Evolutionary conservation across 37 sponge, comb jelly and placozoan species (phyloP), one percentile per base, ranked within the genome.

Genomic region (Chondrosia reniformis): DNA sequence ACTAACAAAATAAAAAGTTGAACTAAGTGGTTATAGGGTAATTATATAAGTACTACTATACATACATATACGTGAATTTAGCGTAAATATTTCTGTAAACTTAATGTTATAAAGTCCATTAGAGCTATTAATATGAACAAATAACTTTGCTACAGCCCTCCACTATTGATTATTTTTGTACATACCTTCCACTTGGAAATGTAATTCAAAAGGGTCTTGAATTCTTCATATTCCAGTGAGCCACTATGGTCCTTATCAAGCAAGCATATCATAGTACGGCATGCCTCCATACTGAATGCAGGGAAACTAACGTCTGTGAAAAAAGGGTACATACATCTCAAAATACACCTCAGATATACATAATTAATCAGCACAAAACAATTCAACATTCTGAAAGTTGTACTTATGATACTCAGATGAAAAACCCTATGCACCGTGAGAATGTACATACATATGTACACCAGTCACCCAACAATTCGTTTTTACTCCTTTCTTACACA

Each of bases 191-290:
- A 91, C n/a, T 74, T 45, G n/a, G 59, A 75, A 76, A 91, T 83
- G 54, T 75, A 82, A 9, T 80, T 44, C 38, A 91, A 80, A 15
- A 91, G 72, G 8, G 43, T 80, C 55, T 83, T 63, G 67, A 91
- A 91, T 44, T 91, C 91, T 21, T 57, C 63, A 33, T 63, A 76
- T 61, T 83, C 76, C 15, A 91, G 84, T 2, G 84, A 86, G 0
- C 91, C 91, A 83, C 67, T 85, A 28, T 86, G 77, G 40, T 91
- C 87, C 36, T 31, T 37, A 43, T 92, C 92, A 34, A 92, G 62
- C 92, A 92, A 87, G 46, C 87, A 80, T 22, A 92, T 84, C 92
- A 92, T 92, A 37, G 88, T 40, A 24, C 88, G 74, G 74, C 92
- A 92, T 62, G 92, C 92, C 69, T 84, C 92, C 59, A 92, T 17